Percentiles rank a stretch among this genome's conserved stretches.
Conservation (phyloP, 2,888 invertebrate species). For the Agriopis leucophaearia region DNA sequence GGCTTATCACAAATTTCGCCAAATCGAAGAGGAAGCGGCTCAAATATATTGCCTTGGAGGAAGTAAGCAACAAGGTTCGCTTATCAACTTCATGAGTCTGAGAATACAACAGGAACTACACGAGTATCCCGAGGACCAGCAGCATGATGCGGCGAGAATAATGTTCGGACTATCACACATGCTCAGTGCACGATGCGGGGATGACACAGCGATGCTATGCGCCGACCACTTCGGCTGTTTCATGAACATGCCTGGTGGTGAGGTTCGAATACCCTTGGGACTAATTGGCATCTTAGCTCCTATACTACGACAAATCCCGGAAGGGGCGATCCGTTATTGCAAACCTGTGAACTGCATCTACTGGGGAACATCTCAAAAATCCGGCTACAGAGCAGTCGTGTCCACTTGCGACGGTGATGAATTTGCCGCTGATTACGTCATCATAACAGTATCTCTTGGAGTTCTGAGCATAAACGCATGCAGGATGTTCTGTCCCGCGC, state of each 20-base stretch:
- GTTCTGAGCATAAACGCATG: slow-evolving; percentile 89
- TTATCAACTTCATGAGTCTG: slow-evolving; percentile 88
- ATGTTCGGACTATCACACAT: slow-evolving; percentile 89
- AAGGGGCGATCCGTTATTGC: slow-evolving; percentile 87
- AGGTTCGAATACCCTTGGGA: slow-evolving; percentile 88
- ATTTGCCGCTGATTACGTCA: slow-evolving; percentile 91
- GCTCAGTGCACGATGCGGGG: slow-evolving; percentile 88
- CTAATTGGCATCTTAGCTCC: slow-evolving; percentile 89
- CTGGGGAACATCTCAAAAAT: slow-evolving; percentile 88
- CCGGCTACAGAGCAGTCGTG: slow-evolving; percentile 83
- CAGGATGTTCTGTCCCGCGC: slow-evolving; percentile 89
- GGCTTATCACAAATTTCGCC: slow-evolving; percentile 88
- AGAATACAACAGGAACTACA: slow-evolving; percentile 90
- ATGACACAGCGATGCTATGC: slow-evolving; percentile 83
- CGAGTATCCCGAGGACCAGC: slow-evolving; percentile 88
- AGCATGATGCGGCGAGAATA: slow-evolving; percentile 89
- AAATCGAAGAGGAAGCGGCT: slow-evolving; percentile 89
- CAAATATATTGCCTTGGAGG: slow-evolving; percentile 87
- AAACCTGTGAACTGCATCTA: slow-evolving; percentile 90
- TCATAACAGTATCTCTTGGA: slow-evolving; percentile 92
- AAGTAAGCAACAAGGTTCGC: slow-evolving; percentile 87
- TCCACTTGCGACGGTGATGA: slow-evolving; percentile 89
- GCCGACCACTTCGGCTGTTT: slow-evolving; percentile 75
- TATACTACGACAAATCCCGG: slow-evolving; percentile 88
- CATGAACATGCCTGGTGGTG: slow-evolving; percentile 86